phyloP scores from a whole-genome alignment of 2,113 vertebrate genomes.

The Nycticryphes semicollaris region DNA sequence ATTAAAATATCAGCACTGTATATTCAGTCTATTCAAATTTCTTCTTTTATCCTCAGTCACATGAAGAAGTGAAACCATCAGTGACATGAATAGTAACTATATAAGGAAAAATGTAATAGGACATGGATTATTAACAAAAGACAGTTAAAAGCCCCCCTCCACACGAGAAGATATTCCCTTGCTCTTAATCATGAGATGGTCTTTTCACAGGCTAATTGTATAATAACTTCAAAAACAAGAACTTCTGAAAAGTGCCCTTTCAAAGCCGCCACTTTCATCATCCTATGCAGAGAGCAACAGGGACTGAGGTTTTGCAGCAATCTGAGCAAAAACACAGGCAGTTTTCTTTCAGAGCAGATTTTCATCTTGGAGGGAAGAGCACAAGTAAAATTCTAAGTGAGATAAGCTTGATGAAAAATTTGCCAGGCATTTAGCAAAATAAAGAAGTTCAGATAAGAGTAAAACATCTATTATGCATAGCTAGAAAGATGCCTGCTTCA shows the following conservation, averaged over 20 bases:
- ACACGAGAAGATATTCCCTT: not conserved
- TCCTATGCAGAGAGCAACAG: not conserved
- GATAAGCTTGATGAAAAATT: conserved; percentile 2
- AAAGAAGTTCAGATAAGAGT: not conserved
- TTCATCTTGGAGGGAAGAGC: not conserved
- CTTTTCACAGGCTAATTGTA: not conserved
- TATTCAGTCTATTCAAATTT: conserved; percentile 16
- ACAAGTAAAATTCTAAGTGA: not conserved
- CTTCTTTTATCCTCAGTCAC: not conserved
- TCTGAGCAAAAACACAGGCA: not conserved
- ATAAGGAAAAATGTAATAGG: not conserved
- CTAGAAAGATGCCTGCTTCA: not conserved
- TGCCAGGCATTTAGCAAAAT: not conserved
- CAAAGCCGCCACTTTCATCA: not conserved
- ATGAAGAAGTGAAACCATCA: not conserved
- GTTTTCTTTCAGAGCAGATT: not conserved
- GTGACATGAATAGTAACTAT: conserved; percentile 2
- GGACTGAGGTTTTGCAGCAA: not conserved
- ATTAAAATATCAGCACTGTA: not conserved
- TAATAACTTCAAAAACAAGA: not conserved
- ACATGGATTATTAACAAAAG: not conserved
- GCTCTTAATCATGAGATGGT: not conserved
- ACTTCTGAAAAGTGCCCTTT: not conserved
- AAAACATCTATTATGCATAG: not conserved
- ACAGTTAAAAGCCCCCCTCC: not conserved